These are phyloP conservation scores for Gallinago paraguaiae DNA, from an alignment of 2,113 vertebrate species.

Conservation along the genomic window DNA sequence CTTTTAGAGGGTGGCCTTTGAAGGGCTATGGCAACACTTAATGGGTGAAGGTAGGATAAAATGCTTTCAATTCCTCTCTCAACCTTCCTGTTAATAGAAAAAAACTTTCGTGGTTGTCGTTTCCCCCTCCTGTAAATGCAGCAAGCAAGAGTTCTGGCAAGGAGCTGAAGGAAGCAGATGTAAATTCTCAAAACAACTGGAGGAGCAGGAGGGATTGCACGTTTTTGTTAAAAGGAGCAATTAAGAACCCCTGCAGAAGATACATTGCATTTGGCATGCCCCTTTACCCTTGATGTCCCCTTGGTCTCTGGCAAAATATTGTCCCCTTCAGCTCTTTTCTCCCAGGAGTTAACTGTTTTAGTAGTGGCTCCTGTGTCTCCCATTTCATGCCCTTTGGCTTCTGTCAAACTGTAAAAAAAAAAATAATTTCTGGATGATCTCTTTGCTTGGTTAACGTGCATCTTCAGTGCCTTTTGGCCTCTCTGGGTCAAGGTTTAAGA, in stretches of 20 bases:
- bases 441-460: not conserved
- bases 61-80: not conserved
- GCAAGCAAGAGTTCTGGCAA: not conserved
- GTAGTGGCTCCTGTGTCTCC: not conserved
- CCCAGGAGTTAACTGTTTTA: not conserved
- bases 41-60: not conserved
- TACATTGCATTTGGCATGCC: not conserved
- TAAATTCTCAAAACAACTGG: not conserved
- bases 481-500: not conserved
- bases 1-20: not conserved
- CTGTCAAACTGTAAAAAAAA: not conserved
- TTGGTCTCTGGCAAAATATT: not conserved
- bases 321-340: not conserved
- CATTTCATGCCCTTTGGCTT: not conserved
- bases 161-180: no score
- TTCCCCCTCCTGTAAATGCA: not conserved
- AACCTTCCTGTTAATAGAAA: not conserved
- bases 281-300: rapidly evolving
- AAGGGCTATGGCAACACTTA: rapidly evolving
- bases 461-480: not conserved
- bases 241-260: not conserved
- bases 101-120: not conserved
- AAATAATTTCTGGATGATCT: not conserved
- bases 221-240: not conserved
- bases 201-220: not conserved